Evolutionary conservation across 2,797 vertebrate genomes (phyloP), one percentile per base, ranked within the genome.

Genomic region (Eremophila alpestris): DNA sequence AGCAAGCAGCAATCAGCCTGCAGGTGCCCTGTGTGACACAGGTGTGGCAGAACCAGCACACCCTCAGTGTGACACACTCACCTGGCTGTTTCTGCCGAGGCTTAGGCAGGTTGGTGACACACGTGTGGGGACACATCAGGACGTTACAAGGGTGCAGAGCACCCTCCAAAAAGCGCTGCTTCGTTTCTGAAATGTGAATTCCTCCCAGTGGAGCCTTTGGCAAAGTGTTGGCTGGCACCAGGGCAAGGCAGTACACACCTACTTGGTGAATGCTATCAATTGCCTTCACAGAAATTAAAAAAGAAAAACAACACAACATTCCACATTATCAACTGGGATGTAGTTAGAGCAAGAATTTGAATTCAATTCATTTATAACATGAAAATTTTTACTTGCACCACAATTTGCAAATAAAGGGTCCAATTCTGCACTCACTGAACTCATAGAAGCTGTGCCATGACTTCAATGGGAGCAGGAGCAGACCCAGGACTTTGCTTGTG

Each of bases 221-320:
- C 77, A 99, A 98, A 7, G 98, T 99, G 98, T 99, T 99, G 83
- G 99, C 99, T 40, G 99, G 99, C 59, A 99, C 99, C 96, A 99
- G 97, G 27, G 99, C 99, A 96, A 99, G 97, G 75, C 99, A 99
- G 97, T 99, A 99, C 46, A 99, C 98, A 21, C 99, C 99, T 7
- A 99, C 99, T 97, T 99, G 99, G 95, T 99, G 99, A 97, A 99
- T 99, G 97, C 99, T 99, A 98, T 99, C 99, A 48, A 99, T 99
- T 13, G 99, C 99, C 99, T 99, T 96, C 62, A 83, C 8, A 86
- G 59, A 65, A 92, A 91, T 34, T 7, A 26, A 58, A 32, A 58
- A 32, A 26, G 40, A 17, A 41, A 21, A 54, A 7, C 9, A 29
- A 38, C 9, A 24, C 60, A 1, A 74, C 22, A 36, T 73, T 83